Conservation (phyloP, 2,888 invertebrate genomes). For the Amphipyra berbera region DNA sequence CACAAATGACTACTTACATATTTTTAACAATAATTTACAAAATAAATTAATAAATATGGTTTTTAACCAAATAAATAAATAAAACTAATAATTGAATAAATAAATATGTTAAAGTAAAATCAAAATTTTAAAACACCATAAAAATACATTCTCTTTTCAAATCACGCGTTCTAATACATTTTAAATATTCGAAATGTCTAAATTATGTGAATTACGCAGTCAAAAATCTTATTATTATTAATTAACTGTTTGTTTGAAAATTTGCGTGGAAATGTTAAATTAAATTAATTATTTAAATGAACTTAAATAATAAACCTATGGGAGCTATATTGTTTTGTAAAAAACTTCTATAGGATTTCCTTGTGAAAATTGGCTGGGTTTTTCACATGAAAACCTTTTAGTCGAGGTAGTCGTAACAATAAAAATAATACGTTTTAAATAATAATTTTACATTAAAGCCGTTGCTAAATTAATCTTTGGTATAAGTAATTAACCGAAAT, state of each 20-base stretch:
- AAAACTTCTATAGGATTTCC: conserved; percentile 58
- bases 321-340: background rate
- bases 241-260: conserved; percentile 59
- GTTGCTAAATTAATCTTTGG: conserved; percentile 55
- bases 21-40: conserved; percentile 76
- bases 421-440: conserved; percentile 1
- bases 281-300: background rate
- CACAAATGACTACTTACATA: conserved; percentile 64
- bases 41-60: conserved; percentile 33
- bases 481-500: conserved; percentile 10
- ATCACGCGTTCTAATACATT: conserved; percentile 41
- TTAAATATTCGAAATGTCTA: conserved; percentile 52
- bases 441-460: conserved; percentile 2
- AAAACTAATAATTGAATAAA: conserved; percentile 9
- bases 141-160: conserved; percentile 60
- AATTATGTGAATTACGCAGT: conserved; percentile 68
- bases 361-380: conserved; percentile 81
- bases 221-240: conserved; percentile 66
- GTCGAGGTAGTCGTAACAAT: background rate
- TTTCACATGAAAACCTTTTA: conserved; percentile 74
- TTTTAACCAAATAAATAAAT: conserved; percentile 27
- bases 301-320: conserved; percentile 1
- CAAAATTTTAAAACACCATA: conserved; percentile 51
- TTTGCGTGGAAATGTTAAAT: conserved; percentile 50
- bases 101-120: conserved; percentile 18